Evolutionary conservation across 2,797 vertebrate genomes (phyloP).

Genomic region (Sebastiscus albofasciatus): DNA sequence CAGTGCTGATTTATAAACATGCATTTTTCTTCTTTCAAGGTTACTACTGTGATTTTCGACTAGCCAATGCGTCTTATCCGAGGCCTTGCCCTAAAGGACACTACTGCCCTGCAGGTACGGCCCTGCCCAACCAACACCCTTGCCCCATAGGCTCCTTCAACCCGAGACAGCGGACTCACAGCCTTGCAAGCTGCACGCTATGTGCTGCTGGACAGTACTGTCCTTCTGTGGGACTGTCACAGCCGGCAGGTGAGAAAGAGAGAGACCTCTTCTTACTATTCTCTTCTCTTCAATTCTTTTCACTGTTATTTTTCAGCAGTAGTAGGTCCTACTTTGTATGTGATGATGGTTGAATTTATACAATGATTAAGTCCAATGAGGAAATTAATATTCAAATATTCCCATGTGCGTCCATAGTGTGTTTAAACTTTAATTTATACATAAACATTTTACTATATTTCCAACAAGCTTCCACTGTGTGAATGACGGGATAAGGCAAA

Average conservation of each 20-base stretch:
- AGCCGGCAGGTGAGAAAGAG: slow-evolving; percentile 85
- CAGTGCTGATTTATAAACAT: background rate
- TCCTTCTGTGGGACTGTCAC: slow-evolving; percentile 79
- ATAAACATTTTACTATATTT: background rate
- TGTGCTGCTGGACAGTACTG: slow-evolving; percentile 91
- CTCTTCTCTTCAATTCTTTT: background rate
- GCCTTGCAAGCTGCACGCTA: slow-evolving; percentile 76
- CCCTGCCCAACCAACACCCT: slow-evolving; percentile 81
- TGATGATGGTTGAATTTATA: background rate
- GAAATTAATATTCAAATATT: background rate
- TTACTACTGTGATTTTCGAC: slow-evolving; percentile 87
- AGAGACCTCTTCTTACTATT: background rate
- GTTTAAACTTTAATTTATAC: background rate
- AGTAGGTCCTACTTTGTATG: background rate
- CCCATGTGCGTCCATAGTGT: background rate
- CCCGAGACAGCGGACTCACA: slow-evolving; percentile 68
- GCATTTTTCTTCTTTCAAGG: slow-evolving; percentile 73
- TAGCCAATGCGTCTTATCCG: slow-evolving; percentile 78
- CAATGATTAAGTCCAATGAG: background rate
- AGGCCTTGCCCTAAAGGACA: slow-evolving; percentile 88
- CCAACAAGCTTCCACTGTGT: background rate
- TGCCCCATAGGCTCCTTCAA: slow-evolving; percentile 90
- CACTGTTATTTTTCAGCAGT: background rate
- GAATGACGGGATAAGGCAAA: too few species aligned
- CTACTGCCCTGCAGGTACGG: slow-evolving; percentile 90